phyloP scores from a whole-genome alignment of 2,888 invertebrate species.

The Stenurella melanura region DNA sequence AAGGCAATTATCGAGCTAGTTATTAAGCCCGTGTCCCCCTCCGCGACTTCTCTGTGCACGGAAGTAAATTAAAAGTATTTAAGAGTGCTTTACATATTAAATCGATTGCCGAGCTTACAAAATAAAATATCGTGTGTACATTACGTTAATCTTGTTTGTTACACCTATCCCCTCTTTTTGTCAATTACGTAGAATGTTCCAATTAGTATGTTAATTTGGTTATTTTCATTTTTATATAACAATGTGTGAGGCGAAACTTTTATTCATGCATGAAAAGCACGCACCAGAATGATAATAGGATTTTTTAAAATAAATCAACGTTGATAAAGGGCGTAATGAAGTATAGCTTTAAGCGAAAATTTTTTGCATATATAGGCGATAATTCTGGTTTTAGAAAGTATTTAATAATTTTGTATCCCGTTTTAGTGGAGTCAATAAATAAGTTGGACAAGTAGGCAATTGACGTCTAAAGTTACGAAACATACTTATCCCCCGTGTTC shows the following conservation, averaged over 20 bases:
- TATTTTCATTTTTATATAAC: constrained; percentile 32
- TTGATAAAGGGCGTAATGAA: background rate
- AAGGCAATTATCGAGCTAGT: too few relatives aligned
- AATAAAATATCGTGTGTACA: constrained; percentile 25
- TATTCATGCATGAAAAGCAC: constrained; percentile 26
- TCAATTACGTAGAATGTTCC: constrained; percentile 16
- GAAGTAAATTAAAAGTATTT: background rate
- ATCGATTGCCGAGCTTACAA: constrained; percentile 9
- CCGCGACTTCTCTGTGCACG: background rate
- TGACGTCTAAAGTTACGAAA: too few relatives aligned
- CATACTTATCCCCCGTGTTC: too few relatives aligned
- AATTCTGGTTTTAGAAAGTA: background rate
- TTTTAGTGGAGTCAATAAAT: too few relatives aligned
- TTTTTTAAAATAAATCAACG: constrained; percentile 15
- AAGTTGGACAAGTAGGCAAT: too few relatives aligned
- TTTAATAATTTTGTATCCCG: too few relatives aligned
- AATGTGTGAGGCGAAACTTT: constrained; percentile 1
- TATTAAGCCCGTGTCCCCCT: background rate
- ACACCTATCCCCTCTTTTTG: constrained; percentile 11
- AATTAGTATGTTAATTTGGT: constrained; percentile 27
- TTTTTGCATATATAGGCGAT: background rate
- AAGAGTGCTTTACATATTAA: background rate
- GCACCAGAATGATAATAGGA: constrained; percentile 1
- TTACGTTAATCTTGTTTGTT: constrained; percentile 24
- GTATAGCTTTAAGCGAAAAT: background rate